Conservation (phyloP, 2,797 vertebrate species). For the Apogon hyalosoma region DNA sequence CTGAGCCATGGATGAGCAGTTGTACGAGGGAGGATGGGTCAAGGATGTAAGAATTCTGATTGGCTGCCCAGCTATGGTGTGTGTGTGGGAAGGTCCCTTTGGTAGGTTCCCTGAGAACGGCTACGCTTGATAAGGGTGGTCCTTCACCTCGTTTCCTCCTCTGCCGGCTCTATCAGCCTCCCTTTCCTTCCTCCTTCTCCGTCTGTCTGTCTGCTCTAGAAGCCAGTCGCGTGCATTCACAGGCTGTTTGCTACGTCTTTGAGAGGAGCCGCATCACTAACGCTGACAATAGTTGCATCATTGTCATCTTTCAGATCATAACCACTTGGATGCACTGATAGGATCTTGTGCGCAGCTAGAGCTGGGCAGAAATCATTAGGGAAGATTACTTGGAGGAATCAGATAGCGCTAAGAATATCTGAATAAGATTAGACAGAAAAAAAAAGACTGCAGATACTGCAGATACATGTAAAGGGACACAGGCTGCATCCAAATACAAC, state of each 20-base stretch:
- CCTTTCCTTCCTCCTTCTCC: conserved; percentile 37
- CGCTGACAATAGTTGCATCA: conserved; percentile 20
- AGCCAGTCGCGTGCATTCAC: conserved; percentile 45
- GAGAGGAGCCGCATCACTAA: conserved; percentile 44
- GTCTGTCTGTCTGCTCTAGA: conserved; percentile 36
- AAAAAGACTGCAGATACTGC: background rate
- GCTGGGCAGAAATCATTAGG: background rate
- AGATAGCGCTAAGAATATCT: background rate
- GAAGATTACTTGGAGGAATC: background rate
- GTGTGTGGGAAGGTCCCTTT: conserved; percentile 78
- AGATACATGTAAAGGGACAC: background rate
- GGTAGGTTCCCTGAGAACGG: conserved; percentile 68
- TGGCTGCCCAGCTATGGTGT: conserved; percentile 75
- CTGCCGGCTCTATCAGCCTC: conserved; percentile 52
- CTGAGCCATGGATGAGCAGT: conserved; percentile 77
- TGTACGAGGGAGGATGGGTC: conserved; percentile 77
- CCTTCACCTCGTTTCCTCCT: conserved; percentile 69
- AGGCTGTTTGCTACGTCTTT: conserved; percentile 24
- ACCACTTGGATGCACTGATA: background rate
- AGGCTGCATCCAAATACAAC: too few species aligned
- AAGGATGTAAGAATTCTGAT: conserved; percentile 71
- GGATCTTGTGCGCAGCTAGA: conserved; percentile 7
- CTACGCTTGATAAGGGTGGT: conserved; percentile 73
- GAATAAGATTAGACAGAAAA: background rate
- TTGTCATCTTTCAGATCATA: conserved; percentile 4